phyloP scores from a whole-genome alignment of 2,113 vertebrate genomes.

The Arenaria interpres region DNA sequence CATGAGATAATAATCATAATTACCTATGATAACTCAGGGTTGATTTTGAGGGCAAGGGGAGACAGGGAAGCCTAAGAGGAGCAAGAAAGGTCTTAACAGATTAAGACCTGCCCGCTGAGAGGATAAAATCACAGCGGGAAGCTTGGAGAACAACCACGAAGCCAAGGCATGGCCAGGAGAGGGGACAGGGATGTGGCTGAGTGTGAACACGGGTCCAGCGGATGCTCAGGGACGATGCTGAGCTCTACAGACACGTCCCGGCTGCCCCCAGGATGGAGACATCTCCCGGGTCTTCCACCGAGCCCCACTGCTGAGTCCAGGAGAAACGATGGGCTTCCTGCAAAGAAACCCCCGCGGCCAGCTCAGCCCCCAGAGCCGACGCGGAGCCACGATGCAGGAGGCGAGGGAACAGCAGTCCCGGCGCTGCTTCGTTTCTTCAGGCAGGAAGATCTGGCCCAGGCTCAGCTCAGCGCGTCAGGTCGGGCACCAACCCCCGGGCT shows the following conservation, averaged over 20 bases:
- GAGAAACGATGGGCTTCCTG: neutral
- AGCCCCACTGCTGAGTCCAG: neutral
- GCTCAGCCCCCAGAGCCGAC: neutral
- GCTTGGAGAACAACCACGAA: neutral
- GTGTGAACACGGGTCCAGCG: accelerated
- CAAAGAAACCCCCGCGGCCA: neutral
- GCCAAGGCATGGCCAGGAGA: neutral
- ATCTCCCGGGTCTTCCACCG: neutral
- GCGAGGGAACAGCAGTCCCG: neutral
- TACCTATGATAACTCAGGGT: too few species aligned
- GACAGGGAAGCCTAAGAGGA: neutral
- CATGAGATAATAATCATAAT: too few species aligned
- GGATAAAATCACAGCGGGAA: neutral
- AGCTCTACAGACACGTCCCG: neutral
- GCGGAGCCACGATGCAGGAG: neutral
- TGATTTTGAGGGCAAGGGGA: neutral
- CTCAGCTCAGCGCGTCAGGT: neutral
- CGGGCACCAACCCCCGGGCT: neutral
- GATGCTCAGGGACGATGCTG: accelerated
- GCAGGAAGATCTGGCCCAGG: neutral
- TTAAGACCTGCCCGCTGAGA: accelerated
- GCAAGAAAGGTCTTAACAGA: neutral
- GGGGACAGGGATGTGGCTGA: too few species aligned
- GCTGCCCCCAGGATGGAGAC: neutral
- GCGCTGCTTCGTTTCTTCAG: neutral